phyloP scores from a whole-genome alignment of 2,888 invertebrate genomes.

The Camptogramma bilineatum region DNA sequence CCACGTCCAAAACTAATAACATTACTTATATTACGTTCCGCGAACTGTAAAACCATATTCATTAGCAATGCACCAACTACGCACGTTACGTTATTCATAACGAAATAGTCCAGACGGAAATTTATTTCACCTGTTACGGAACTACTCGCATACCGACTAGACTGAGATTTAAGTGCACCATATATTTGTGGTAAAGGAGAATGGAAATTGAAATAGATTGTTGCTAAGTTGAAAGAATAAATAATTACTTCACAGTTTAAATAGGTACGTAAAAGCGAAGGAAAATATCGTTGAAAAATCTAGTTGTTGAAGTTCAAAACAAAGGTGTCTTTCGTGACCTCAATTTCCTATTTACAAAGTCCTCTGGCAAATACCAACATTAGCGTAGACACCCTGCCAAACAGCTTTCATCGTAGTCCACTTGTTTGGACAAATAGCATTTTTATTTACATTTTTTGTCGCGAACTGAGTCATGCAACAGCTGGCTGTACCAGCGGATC shows the following conservation, averaged over 20 bases:
- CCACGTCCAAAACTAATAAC: not conserved
- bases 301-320: not conserved
- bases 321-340: not conserved
- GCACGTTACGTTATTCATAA: conserved; percentile 50
- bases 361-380: not conserved
- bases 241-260: conserved; percentile 5
- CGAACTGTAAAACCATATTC: conserved; percentile 51
- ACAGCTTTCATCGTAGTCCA: conserved; percentile 9
- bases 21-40: conserved; percentile 33
- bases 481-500: conserved; percentile 15
- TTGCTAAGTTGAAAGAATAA: conserved; percentile 20
- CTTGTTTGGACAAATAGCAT: conserved; percentile 16
- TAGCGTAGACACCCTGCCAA: not conserved
- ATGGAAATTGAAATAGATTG: conserved; percentile 28
- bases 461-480: conserved; percentile 14
- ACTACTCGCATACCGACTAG: conserved; percentile 42
- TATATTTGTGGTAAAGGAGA: conserved; percentile 43
- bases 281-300: not conserved
- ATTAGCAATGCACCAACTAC: conserved; percentile 49
- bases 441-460: conserved; percentile 13
- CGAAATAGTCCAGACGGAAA: conserved; percentile 49
- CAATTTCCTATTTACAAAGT: not conserved
- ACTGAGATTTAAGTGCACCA: conserved; percentile 49
- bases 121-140: conserved; percentile 54
- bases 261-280: not conserved